phyloP scores from a whole-genome alignment of 2,113 vertebrate genomes.

The Rousettus leschenaultii region DNA sequence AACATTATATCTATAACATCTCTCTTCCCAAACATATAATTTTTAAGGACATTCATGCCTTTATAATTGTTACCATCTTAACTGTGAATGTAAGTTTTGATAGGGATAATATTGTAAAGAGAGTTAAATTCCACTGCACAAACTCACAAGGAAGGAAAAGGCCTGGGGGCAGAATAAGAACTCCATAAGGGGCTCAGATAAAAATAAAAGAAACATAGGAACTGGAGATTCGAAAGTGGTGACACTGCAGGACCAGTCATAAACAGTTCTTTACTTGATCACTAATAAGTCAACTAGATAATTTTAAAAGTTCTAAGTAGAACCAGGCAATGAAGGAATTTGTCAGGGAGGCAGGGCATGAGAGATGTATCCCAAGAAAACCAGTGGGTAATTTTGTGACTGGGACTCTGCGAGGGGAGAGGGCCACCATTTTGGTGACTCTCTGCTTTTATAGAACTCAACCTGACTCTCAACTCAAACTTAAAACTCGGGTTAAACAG shows the following conservation, averaged over 20 bases:
- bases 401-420: neutral
- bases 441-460: neutral
- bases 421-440: neutral
- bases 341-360: accelerated
- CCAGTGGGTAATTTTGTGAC: neutral
- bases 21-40: neutral
- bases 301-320: neutral
- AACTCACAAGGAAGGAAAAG: neutral
- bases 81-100: neutral
- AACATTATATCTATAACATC: neutral
- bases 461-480: neutral
- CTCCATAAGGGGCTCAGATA: neutral
- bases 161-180: accelerated
- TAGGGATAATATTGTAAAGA: neutral
- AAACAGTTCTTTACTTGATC: neutral
- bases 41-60: neutral
- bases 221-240: accelerated
- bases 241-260: accelerated
- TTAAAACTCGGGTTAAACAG: neutral
- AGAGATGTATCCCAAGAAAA: neutral
- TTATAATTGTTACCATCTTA: neutral
- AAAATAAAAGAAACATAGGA: neutral
- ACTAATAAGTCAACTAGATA: neutral
- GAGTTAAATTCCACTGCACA: neutral
- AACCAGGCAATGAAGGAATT: neutral